A percentile compares a stretch with the other conserved stretches of the same genome.
These are phyloP conservation scores for Grantiella picta DNA, from an alignment of 2,113 vertebrate species.

Conservation along the genomic window DNA sequence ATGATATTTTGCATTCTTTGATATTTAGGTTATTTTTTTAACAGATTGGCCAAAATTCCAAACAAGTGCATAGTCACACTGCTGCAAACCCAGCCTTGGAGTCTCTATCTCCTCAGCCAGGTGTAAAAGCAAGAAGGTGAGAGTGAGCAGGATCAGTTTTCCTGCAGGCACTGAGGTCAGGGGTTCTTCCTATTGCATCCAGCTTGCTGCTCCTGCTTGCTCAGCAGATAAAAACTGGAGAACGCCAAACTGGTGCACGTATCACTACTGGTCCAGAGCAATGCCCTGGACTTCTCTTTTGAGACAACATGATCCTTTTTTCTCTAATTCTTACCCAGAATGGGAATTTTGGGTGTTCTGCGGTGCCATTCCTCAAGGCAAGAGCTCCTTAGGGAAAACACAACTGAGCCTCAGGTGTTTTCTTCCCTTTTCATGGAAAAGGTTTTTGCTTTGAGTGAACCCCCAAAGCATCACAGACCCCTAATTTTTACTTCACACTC, in stretches of 20 bases:
- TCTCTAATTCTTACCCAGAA: background rate
- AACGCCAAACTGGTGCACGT: rapidly evolving
- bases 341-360: background rate
- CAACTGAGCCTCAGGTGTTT: background rate
- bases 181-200: background rate
- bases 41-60: constrained; percentile 1
- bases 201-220: background rate
- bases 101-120: background rate
- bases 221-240: background rate
- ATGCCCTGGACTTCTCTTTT: background rate
- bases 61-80: background rate
- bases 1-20: constrained; percentile 45
- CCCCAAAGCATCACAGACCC: background rate
- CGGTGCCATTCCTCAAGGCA: background rate
- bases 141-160: background rate
- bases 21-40: constrained; percentile 46
- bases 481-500: background rate
- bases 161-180: background rate
- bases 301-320: background rate
- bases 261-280: background rate
- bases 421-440: background rate
- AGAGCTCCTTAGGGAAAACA: rapidly evolving
- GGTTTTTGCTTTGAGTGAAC: background rate
- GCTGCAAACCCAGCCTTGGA: background rate
- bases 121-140: background rate